Conservation (phyloP, 2,888 invertebrate species). For the Beris chalybata region DNA sequence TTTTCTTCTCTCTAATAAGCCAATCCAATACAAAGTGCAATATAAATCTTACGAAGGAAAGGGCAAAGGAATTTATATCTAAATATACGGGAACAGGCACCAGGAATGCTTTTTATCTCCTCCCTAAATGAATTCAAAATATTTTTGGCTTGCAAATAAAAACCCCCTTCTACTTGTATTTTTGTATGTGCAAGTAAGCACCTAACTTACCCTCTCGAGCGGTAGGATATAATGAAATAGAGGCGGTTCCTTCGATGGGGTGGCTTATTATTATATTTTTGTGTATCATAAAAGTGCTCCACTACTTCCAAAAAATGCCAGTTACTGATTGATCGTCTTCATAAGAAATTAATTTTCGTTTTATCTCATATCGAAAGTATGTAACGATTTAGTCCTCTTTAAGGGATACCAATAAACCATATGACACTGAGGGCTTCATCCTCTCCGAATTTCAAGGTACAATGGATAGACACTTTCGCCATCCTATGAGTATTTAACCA, state of each 20-base stretch:
- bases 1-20: conserved; percentile 24
- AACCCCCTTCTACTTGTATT: conserved; percentile 8
- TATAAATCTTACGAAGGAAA: conserved; percentile 28
- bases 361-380: neutral
- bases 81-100: conserved; percentile 18
- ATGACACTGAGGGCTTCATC: conserved; percentile 4
- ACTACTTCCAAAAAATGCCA: conserved; percentile 13
- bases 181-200: conserved; percentile 12
- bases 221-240: conserved; percentile 14
- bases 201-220: conserved; percentile 19
- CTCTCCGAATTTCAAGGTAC: neutral
- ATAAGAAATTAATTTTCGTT: conserved; percentile 18
- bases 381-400: neutral
- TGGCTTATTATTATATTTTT: neutral
- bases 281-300: no score
- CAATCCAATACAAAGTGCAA: conserved; percentile 28
- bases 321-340: conserved; percentile 25
- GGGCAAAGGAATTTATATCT: conserved; percentile 29
- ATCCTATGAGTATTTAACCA: neutral
- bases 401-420: conserved; percentile 2
- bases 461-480: conserved; percentile 8
- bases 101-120: conserved; percentile 33
- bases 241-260: conserved; percentile 22
- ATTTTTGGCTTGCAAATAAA: conserved; percentile 33
- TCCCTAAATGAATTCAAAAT: conserved; percentile 32